Conservation (phyloP, 2,113 vertebrate genomes). For the Crotalus helleri region DNA sequence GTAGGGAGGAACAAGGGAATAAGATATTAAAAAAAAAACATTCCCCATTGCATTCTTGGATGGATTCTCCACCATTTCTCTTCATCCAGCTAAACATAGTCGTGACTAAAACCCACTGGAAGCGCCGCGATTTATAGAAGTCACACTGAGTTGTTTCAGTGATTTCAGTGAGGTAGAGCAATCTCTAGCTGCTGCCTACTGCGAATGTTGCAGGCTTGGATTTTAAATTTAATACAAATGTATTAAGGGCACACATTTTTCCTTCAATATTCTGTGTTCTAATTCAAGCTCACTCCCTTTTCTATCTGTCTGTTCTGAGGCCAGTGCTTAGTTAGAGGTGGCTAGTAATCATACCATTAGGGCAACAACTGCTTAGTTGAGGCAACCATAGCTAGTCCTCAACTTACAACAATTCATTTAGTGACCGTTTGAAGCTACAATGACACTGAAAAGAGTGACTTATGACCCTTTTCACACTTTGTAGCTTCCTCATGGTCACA, state of each 20-base stretch:
- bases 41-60: background rate
- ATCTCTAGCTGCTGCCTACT: background rate
- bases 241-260: background rate
- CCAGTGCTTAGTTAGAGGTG: background rate
- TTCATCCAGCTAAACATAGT: background rate
- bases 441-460: background rate
- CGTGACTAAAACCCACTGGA: background rate
- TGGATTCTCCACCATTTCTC: background rate
- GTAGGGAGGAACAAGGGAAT: background rate
- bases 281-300: background rate
- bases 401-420: background rate
- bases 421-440: background rate
- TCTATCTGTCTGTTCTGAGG: background rate
- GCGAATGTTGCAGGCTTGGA: background rate
- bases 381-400: background rate
- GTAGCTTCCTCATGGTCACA: background rate
- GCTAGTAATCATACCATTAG: background rate
- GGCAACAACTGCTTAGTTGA: background rate
- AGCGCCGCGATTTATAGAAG: background rate
- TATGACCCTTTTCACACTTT: background rate
- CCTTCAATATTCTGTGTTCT: background rate
- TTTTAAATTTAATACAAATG: background rate
- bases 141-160: background rate
- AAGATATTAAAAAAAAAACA: background rate
- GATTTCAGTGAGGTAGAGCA: background rate